Conservation (phyloP, 2,888 invertebrate species). For the Galeopsomyia nigrocyanea region DNA sequence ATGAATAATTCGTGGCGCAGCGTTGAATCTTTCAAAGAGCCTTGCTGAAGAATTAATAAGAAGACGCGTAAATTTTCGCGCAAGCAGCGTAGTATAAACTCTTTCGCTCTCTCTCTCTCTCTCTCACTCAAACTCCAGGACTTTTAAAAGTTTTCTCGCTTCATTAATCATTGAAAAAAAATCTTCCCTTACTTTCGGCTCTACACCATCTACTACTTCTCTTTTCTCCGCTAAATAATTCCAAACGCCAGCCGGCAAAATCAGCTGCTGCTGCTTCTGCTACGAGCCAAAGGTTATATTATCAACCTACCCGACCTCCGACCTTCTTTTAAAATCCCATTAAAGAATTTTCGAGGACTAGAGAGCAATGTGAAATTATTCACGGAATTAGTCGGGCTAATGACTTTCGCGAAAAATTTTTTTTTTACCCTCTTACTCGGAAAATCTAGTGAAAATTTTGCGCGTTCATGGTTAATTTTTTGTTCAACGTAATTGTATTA, state of each 20-base stretch:
- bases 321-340: constrained; percentile 38
- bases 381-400: constrained; percentile 15
- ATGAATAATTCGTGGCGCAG: constrained; percentile 12
- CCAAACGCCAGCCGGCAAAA: constrained; percentile 3
- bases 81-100: constrained; percentile 8
- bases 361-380: constrained; percentile 23
- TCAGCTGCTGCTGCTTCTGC: constrained; percentile 1
- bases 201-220: neutral
- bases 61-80: constrained; percentile 12
- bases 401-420: neutral
- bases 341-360: constrained; percentile 24
- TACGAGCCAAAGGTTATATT: neutral
- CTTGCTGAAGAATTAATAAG: constrained; percentile 22
- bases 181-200: constrained; percentile 3
- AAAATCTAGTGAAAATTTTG: no score
- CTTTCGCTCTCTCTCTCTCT: neutral
- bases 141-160: constrained; percentile 28
- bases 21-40: constrained; percentile 18
- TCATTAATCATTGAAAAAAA: constrained; percentile 40
- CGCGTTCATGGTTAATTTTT: neutral
- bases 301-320: no score
- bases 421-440: no score
- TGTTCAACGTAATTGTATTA: no score
- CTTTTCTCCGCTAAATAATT: constrained; percentile 28
- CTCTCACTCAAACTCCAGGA: constrained; percentile 3